Conservation (phyloP, 2,113 vertebrate species). For the Gambusia affinis region DNA sequence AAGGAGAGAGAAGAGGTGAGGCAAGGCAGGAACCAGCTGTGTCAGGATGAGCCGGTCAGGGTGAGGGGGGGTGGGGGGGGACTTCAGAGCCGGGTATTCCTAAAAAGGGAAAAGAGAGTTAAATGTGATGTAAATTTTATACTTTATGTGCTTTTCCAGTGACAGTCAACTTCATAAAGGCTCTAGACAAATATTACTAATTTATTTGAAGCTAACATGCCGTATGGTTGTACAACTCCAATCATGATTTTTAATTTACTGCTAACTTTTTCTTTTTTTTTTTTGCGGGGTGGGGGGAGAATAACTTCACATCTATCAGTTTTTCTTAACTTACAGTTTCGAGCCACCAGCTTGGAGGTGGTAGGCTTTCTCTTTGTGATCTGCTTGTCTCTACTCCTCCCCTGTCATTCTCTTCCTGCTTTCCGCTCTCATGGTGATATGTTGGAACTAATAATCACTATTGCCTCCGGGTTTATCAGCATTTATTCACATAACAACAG, state of each 20-base stretch:
- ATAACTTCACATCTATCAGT: conserved; percentile 38
- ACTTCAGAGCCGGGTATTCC: conserved; percentile 13
- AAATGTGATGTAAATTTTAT: conserved; percentile 3
- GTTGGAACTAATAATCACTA: conserved; percentile 77
- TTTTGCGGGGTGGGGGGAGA: conserved; percentile 39
- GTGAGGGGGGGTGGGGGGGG: conserved; percentile 30
- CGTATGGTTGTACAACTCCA: conserved; percentile 6
- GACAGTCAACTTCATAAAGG: conserved; percentile 15
- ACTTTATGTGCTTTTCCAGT: conserved; percentile 9
- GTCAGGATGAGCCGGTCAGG: conserved; percentile 58
- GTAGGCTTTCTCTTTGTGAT: conserved; percentile 55
- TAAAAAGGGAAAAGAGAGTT: conserved; percentile 8
- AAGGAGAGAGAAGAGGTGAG: conserved; percentile 79
- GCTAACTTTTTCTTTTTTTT: conserved; percentile 1
- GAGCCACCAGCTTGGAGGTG: conserved; percentile 48
- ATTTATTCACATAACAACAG: conserved; percentile 77
- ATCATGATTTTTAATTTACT: conserved; percentile 23
- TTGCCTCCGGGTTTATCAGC: conserved; percentile 80
- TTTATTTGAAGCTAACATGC: conserved; percentile 18
- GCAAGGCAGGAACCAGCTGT: conserved; percentile 71
- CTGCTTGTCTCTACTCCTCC: conserved; percentile 40
- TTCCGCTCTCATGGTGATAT: conserved; percentile 58
- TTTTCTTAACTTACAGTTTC: conserved; percentile 37
- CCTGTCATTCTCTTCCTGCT: conserved; percentile 38
- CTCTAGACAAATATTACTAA: conserved; percentile 19